Base-by-base conservation (phyloP, 2,113 vertebrate species). In the Amazona vittata region DNA sequence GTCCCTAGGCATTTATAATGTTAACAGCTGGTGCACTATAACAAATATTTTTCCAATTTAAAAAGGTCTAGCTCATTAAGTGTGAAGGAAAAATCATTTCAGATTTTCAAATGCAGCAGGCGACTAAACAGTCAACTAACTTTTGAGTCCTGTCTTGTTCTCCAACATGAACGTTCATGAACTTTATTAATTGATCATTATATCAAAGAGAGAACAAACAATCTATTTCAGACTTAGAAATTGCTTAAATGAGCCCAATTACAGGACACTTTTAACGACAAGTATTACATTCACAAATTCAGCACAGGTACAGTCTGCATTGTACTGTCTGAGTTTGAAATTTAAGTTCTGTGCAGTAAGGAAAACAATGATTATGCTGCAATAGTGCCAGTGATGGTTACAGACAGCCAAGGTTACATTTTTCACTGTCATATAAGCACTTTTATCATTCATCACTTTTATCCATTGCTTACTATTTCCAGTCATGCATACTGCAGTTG, bases 1-100 rank as follows among this genome's bases (percentile, higher is more conserved):
- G 35, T 68, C 77, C 55, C 62, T 46, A 33, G 63, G 33, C 53
- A 44, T 80, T 91, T 92, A 44, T 71, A 81, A 75, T 47, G 52
- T 47, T 64, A 91, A 82, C 59, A 93, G 43, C 62, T 75, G 43
- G 29, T 89, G 31, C 18, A 71, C 35, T 89, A 10, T 62, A 83
- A 77, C 31, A 90, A 92, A 91, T 53, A 87, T 84, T 87, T 74
- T 93, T 87, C 52, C 62, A 75, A 64, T 82, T 91, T 82, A 73
- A 70, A 89, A 74, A 89, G 12, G 62, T 84, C 17, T 89, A 82
- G 52, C 16, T 95, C 57, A 76, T 95, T 95, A 87, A 78, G 44
- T n/a, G 43, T 68, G 57, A 94, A 71, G 39, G 44, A 57, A 84
- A 86, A 60, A 68, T 94, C 10, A 65, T 75, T 93, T 82, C 62